Conservation (phyloP, 2,888 invertebrate species). For the Ametastegia equiseti region DNA sequence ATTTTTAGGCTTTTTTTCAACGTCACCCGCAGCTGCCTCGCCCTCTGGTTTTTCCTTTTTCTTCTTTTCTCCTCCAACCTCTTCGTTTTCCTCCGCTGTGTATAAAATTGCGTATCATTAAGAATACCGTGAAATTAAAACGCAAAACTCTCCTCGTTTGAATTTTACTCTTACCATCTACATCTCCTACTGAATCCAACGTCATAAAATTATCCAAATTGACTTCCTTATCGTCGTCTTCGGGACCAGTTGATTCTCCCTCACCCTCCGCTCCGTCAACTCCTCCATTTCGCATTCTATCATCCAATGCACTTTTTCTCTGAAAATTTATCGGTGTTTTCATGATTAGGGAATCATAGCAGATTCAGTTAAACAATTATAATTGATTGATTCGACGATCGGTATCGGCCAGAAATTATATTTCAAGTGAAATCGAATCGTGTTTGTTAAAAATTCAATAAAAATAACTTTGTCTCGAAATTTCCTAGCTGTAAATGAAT, state of each 20-base stretch:
- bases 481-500: not conserved
- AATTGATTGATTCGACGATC: no score
- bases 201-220: constrained; percentile 92
- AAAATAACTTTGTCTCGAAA: not conserved
- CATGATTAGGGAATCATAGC: not conserved
- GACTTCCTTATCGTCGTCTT: constrained; percentile 83
- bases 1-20: constrained; percentile 77
- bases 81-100: constrained; percentile 78
- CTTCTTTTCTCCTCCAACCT: constrained; percentile 79
- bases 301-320: constrained; percentile 79
- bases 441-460: not conserved
- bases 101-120: not conserved
- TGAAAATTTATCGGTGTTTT: constrained; percentile 65
- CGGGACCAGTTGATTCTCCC: constrained; percentile 79
- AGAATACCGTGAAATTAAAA: constrained; percentile 56
- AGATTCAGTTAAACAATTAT: not conserved
- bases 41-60: constrained; percentile 75
- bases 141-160: constrained; percentile 53
- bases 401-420: no score
- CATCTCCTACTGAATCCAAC: constrained; percentile 92
- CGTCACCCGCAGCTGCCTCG: constrained; percentile 69
- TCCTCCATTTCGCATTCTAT: constrained; percentile 60
- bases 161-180: constrained; percentile 81
- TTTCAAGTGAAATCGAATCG: not conserved
- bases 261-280: constrained; percentile 77